Base-by-base conservation (phyloP, 2,888 invertebrate genomes). In the Acanthosepion pharaonis region DNA sequence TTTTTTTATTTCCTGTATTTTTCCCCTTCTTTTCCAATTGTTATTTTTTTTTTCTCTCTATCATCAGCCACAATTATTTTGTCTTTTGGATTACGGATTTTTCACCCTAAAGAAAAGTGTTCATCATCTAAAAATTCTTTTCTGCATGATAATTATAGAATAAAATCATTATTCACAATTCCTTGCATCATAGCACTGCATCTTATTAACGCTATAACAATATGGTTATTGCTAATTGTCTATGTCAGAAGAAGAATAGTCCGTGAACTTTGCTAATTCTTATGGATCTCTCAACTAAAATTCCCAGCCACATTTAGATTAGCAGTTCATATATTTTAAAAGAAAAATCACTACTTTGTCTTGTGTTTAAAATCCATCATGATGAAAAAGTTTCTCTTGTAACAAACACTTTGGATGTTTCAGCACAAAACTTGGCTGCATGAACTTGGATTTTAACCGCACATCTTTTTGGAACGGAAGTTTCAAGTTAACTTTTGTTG, bases 41-140 rank as follows among this genome's bases (percentile, higher is more conserved):
- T 28, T 18, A 23, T 49, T 55, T 92, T 20, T 48, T 48, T 92
- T 6, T n/a, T n/a, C n/a, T 15, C 6, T 15, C 48, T 4, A 48
- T n/a, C 92, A 20, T 53, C 18, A 48, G 64, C 48, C 78, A 94
- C 78, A 64, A 25, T 78, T 94, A 78, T 64, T 94, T 94, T 48
- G 64, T 94, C 48, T 59, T 59, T 94, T 92, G 9, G 28, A 92
- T 92, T 92, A 28, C 51, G 48, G 11, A 53, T 42, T 92, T 92
- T 92, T 42, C 11, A 51, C 9, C n/a, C 78, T 15, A 8, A 78
- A 78, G 33, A 78, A 11, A n/a, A 78, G 42, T 42, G 42, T 42
- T 42, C 42, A 42, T 42, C 42, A 42, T 42, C 42, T 42, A 42
- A 78, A 78, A 15, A 78, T 2, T 78, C 33, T 33, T 15, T 78